A percentile compares a stretch with the other conserved stretches of the same genome.
Conservation (phyloP, 2,888 invertebrate genomes). For the Biston stratarius region DNA sequence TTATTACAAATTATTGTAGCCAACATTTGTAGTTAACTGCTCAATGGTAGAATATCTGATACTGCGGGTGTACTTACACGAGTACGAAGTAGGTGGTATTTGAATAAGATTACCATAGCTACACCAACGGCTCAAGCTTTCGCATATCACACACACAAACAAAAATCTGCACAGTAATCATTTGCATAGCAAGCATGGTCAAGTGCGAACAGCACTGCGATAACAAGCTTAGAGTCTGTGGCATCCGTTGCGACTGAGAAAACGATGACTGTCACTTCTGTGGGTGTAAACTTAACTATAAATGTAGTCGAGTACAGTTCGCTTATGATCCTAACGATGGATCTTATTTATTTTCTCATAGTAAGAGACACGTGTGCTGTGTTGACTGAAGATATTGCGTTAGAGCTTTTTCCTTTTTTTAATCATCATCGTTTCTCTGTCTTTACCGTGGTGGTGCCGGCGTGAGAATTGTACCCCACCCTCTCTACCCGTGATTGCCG, state of each 20-base stretch:
- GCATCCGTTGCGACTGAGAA: constrained; percentile 17
- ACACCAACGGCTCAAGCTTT: constrained; percentile 1
- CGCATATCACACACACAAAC: constrained; percentile 23
- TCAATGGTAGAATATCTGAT: no score
- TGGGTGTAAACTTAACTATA: constrained; percentile 19
- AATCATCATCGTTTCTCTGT: no score
- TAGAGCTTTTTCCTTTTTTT: no score
- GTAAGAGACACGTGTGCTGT: constrained; percentile 12
- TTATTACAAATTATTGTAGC: no score
- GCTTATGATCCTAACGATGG: background rate
- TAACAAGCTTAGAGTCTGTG: constrained; percentile 18
- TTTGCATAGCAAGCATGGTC: constrained; percentile 38
- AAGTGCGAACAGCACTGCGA: constrained; percentile 31
- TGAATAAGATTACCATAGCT: constrained; percentile 7
- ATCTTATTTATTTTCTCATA: constrained; percentile 19
- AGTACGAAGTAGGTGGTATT: background rate
- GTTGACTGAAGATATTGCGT: background rate
- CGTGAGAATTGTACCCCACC: no score
- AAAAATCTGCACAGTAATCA: constrained; percentile 43
- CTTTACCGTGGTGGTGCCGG: no score
- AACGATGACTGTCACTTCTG: constrained; percentile 25
- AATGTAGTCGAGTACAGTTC: no score
- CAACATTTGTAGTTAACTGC: no score
- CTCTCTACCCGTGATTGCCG: no score
- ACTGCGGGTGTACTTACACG: no score